Conservation (phyloP, 2,797 vertebrate genomes). For the Pipistrellus nathusii region DNA sequence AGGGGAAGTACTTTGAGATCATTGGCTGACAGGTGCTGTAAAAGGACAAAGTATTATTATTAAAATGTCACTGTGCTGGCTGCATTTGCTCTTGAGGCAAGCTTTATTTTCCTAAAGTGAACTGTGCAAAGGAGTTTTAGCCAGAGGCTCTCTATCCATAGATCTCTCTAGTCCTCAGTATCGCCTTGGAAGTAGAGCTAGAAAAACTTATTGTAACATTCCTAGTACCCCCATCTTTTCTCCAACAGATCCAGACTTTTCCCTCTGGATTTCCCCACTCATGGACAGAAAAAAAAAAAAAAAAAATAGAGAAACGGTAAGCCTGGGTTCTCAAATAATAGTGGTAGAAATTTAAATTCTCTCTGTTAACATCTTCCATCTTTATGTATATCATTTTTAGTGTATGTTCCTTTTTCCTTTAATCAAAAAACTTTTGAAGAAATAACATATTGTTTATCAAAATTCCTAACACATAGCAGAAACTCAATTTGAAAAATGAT, state of each 20-base stretch:
- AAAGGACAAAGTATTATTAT: constrained; percentile 86
- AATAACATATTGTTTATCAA: background rate
- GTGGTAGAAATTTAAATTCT: background rate
- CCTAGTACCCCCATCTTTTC: background rate
- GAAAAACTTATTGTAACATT: constrained; percentile 35
- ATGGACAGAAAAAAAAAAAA: constrained; percentile 53
- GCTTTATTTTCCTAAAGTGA: constrained; percentile 51
- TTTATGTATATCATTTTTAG: background rate
- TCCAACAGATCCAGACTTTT: background rate
- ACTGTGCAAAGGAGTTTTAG: constrained; percentile 19
- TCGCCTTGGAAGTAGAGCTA: background rate
- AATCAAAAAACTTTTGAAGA: background rate
- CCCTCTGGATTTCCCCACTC: constrained; percentile 1
- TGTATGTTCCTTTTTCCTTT: constrained; percentile 36
- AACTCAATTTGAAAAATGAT: background rate
- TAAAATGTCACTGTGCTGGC: constrained; percentile 80
- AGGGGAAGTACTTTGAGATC: constrained; percentile 80
- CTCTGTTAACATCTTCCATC: background rate
- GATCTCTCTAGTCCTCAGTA: constrained; percentile 21
- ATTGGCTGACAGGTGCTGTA: constrained; percentile 82
- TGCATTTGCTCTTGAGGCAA: constrained; percentile 69
- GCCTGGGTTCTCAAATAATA: background rate
- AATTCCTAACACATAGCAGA: background rate
- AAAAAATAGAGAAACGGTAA: constrained; percentile 21
- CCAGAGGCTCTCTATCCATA: background rate